A percentile compares a stretch with the other conserved stretches of the same genome.
Conservation (phyloP, 1,140 invertebrate species). For the Drosophila paulistorum region DNA sequence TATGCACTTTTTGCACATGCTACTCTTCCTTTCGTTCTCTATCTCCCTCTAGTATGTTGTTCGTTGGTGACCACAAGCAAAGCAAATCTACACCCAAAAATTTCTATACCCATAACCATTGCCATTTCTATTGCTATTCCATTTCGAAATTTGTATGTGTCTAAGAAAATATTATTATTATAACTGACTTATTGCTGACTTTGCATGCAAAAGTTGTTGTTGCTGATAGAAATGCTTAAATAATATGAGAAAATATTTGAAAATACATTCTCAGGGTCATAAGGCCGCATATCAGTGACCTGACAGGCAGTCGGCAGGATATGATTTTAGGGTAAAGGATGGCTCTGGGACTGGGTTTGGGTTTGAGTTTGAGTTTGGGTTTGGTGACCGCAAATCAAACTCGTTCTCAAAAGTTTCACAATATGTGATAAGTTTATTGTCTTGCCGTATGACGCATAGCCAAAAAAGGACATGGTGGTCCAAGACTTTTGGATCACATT, state of each 20-base stretch:
- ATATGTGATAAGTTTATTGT: constrained; percentile 82
- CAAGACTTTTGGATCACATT: constrained; percentile 63
- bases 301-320: constrained; percentile 51
- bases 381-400: constrained; percentile 72
- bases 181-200: constrained; percentile 68
- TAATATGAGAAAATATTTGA: constrained; percentile 26
- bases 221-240: constrained; percentile 57
- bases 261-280: constrained; percentile 16
- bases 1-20: constrained; percentile 55
- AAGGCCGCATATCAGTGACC: constrained; percentile 70
- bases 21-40: background rate
- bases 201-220: constrained; percentile 41
- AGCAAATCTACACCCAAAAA: constrained; percentile 13
- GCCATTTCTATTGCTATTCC: too few species aligned
- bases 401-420: constrained; percentile 69
- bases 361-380: background rate
- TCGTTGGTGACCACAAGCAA: constrained; percentile 52
- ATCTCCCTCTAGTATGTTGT: too few species aligned
- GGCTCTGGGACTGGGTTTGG: background rate
- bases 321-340: constrained; percentile 28
- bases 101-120: constrained; percentile 24
- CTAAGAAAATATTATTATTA: constrained; percentile 77
- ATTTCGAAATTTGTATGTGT: constrained; percentile 42
- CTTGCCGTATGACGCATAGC: constrained; percentile 61
- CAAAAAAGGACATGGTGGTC: constrained; percentile 5